Base-by-base conservation (phyloP, 2,797 vertebrate species). In the Spea hammondii region DNA sequence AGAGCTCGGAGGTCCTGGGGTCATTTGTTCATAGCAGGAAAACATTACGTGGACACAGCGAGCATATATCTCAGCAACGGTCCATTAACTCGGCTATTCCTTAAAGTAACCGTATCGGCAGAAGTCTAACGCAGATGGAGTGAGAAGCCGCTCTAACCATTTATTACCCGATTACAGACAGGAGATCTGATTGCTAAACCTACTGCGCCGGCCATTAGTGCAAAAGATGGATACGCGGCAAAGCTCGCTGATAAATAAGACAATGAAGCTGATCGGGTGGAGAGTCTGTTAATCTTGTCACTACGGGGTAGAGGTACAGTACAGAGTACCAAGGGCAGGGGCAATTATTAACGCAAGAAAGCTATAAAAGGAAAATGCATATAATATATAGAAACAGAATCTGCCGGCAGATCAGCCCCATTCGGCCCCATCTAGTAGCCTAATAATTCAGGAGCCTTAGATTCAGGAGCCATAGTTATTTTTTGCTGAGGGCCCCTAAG, bases 41-140 rank as follows among this genome's bases (percentile, higher is more conserved):
- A 44, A 68, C 64, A 47, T 64, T 10, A 4, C 5, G 47, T 13
- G 4, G 44, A 74, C 14, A 46, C 60, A 48, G 54, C 11, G 44
- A 32, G 59, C 64, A 82, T 82, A 68, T 53, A 77, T 82, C 79
- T 77, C 48, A 64, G 55, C 11, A 57, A 65, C n/a, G 73, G 70
- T 44, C 12, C 75, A 82, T 82, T 82, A 77, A 77, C 74, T 65
- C n/a, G 47, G 32, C 70, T 62, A 69, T 77, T 82, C 75, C 79
- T 82, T 82, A 82, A 73, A 77, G 79, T 68, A 73, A 82, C 79
- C 32, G 74, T 77, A 77, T 82, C 74, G 79, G 75, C 74, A 82
- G 79, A 73, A 44, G 65, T 55, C 51, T 77, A 77, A 82, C 73
- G 74, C 65, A 77, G 79, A 77, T 73, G 73, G 75, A 74, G 55